Percentiles rank a stretch among this genome's conserved stretches.
Evolutionary conservation across 2,113 vertebrate species (phyloP).

Genomic region (Vulpes ferrilata): DNA sequence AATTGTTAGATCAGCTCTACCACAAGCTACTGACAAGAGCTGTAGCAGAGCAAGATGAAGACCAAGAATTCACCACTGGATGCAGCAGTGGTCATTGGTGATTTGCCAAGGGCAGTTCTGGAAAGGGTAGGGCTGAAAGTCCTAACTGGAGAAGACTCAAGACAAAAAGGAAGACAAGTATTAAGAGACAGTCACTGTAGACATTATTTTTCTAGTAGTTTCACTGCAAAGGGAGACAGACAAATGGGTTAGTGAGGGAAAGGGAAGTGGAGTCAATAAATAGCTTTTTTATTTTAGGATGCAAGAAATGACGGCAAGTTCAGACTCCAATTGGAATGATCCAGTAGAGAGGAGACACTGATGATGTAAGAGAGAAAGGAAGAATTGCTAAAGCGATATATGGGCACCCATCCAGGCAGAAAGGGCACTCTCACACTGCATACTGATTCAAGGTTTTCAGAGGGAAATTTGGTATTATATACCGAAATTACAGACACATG

Average conservation of each 20-base stretch:
- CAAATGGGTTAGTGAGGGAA: not conserved
- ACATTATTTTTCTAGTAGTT: slow-evolving; percentile 4
- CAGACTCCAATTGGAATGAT: not conserved
- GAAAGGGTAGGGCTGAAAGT: not conserved
- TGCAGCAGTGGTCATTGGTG: accelerated
- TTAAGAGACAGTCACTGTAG: not conserved
- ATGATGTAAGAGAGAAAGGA: not conserved
- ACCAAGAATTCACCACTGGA: not conserved
- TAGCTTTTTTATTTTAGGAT: not conserved
- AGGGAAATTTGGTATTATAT: not conserved
- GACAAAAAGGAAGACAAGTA: not conserved
- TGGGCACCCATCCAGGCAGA: not conserved
- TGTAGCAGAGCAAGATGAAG: not conserved
- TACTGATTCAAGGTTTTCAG: not conserved
- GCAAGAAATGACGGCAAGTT: not conserved
- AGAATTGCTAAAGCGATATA: not conserved
- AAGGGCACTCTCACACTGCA: not conserved
- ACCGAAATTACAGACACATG: not conserved
- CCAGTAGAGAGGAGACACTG: not conserved
- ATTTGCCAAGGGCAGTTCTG: not conserved
- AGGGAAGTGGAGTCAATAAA: not conserved
- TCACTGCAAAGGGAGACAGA: not conserved
- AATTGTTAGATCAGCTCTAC: accelerated
- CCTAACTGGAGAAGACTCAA: not conserved
- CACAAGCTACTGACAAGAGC: not conserved